Evolutionary conservation across 2,888 invertebrate genomes (phyloP).

Genomic region (Drosophila neonasuta): DNA sequence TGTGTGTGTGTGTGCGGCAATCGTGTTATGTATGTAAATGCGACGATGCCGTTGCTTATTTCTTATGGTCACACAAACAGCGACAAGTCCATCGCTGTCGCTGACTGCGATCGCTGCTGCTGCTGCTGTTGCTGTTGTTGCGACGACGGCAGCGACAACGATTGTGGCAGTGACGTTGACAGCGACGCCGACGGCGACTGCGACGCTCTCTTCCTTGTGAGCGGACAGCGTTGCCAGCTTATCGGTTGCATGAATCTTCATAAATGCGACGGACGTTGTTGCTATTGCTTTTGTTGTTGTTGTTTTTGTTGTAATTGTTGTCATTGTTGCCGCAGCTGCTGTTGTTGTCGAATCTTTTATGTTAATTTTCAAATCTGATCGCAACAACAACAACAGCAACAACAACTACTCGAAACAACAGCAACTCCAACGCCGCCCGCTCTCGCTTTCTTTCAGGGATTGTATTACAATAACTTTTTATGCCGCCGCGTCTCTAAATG

Average conservation of each 20-base stretch:
- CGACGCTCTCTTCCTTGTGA: slow-evolving; percentile 70
- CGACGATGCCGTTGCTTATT: slow-evolving; percentile 41
- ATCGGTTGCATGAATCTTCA: slow-evolving; percentile 70
- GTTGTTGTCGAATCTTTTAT: slow-evolving; percentile 52
- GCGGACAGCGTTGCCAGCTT: slow-evolving; percentile 29
- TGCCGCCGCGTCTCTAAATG: slow-evolving; percentile 8
- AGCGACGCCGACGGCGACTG: slow-evolving; percentile 19
- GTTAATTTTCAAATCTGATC: slow-evolving; percentile 53
- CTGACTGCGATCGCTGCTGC: too few species aligned
- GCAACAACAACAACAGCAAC: slow-evolving; percentile 17
- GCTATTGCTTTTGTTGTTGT: not conserved
- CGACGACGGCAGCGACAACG: slow-evolving; percentile 2
- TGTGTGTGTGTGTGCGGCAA: slow-evolving; percentile 31
- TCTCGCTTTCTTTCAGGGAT: slow-evolving; percentile 71
- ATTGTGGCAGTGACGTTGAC: slow-evolving; percentile 8
- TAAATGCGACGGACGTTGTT: slow-evolving; percentile 39
- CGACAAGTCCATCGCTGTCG: slow-evolving; percentile 25
- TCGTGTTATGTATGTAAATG: slow-evolving; percentile 76
- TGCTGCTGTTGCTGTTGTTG: too few species aligned
- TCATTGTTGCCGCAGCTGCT: slow-evolving; percentile 18
- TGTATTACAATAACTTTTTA: slow-evolving; percentile 26
- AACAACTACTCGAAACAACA: slow-evolving; percentile 11
- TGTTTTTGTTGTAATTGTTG: slow-evolving; percentile 14
- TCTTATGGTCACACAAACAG: slow-evolving; percentile 39
- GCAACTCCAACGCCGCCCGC: slow-evolving; percentile 63